These are phyloP conservation scores for Xiphophorus maculatus DNA, from an alignment of 2,113 vertebrate genomes.

Conservation along the genomic window DNA sequence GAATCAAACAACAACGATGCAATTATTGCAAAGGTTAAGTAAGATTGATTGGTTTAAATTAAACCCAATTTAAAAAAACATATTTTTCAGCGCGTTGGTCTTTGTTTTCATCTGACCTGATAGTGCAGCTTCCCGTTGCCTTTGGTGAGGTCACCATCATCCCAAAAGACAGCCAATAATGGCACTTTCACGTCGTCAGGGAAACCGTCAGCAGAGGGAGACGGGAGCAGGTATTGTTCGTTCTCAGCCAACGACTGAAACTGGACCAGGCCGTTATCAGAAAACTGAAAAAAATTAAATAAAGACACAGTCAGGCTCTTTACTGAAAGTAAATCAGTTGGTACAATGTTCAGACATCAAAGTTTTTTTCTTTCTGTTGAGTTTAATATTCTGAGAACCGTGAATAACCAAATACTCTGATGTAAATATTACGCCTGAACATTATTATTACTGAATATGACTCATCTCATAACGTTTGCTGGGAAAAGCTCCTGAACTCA, in stretches of 20 bases:
- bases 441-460: not conserved
- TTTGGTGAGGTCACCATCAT: conserved; percentile 80
- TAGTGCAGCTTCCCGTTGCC: conserved; percentile 78
- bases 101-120: conserved; percentile 68
- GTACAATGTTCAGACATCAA: not conserved
- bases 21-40: not conserved
- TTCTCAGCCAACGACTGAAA: conserved; percentile 78
- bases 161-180: conserved; percentile 84
- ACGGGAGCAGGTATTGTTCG: conserved; percentile 77
- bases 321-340: not conserved
- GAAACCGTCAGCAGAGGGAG: conserved; percentile 73
- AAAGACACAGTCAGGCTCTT: not conserved
- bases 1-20: conserved; percentile 14
- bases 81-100: not conserved
- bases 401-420: not conserved
- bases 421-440: not conserved
- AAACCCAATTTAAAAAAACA: not conserved
- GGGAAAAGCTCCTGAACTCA: not conserved
- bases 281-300: conserved; percentile 74
- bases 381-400: not conserved
- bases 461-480: not conserved
- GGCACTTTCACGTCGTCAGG: conserved; percentile 67
- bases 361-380: too few species aligned
- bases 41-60: not conserved
- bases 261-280: conserved; percentile 84